Evolutionary conservation across 2,797 vertebrate genomes (phyloP).

Genomic region (Decapterus maruadsi): DNA sequence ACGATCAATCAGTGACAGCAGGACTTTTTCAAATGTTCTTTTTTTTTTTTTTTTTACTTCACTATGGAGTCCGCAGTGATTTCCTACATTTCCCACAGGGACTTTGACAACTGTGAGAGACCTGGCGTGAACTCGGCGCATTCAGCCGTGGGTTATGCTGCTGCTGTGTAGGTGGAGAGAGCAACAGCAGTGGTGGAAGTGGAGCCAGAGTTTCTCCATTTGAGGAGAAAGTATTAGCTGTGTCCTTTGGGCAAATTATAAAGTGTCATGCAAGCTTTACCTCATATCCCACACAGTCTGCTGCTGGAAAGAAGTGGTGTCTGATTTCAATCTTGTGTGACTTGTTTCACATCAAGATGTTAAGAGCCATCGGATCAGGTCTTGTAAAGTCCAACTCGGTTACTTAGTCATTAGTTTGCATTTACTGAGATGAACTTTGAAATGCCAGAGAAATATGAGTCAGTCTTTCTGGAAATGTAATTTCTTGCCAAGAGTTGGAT

Average conservation of each 20-base stretch:
- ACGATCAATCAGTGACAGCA: background rate
- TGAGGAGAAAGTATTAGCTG: conserved; percentile 3
- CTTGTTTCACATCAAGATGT: background rate
- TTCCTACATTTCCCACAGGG: conserved; percentile 4
- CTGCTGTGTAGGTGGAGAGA: conserved; percentile 10
- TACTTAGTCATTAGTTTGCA: background rate
- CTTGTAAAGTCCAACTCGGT: background rate
- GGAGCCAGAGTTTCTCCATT: conserved; percentile 2
- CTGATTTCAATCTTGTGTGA: background rate
- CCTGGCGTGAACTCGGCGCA: conserved; percentile 12
- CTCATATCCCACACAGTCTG: background rate
- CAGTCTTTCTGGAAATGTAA: background rate
- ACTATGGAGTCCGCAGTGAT: background rate
- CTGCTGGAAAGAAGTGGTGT: background rate
- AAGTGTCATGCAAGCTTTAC: background rate
- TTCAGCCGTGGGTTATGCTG: background rate
- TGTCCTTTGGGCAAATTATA: conserved; percentile 27
- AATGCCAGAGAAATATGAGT: background rate
- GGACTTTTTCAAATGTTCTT: background rate
- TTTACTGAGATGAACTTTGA: background rate
- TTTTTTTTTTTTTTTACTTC: background rate
- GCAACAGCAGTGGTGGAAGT: background rate
- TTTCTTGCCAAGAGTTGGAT: too few species aligned
- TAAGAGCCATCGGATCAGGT: background rate
- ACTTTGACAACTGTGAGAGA: background rate